phyloP scores from a whole-genome alignment of 2,113 vertebrate genomes.

The Piprites chloris region DNA sequence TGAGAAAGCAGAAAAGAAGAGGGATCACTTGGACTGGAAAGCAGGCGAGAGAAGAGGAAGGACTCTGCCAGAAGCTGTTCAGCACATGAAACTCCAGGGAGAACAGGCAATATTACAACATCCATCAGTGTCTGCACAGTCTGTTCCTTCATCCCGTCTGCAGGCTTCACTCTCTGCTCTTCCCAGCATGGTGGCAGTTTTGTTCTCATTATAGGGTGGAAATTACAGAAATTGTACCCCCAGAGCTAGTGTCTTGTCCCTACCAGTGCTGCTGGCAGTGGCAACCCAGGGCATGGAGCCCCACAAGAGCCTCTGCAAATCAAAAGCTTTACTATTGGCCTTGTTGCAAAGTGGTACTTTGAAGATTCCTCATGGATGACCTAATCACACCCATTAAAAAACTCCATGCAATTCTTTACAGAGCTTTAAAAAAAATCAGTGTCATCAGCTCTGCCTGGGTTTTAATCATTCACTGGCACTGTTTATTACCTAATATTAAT shows the following conservation, averaged over 20 bases:
- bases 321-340: background rate
- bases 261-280: background rate
- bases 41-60: background rate
- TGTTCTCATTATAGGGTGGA: background rate
- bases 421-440: background rate
- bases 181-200: background rate
- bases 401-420: background rate
- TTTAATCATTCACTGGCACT: background rate
- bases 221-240: background rate
- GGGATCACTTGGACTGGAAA: background rate
- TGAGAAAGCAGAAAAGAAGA: background rate
- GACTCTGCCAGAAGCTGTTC: background rate
- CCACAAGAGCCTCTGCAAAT: background rate
- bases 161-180: background rate
- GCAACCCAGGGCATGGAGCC: background rate
- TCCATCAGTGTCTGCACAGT: background rate
- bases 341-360: background rate
- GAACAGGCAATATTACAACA: conserved; percentile 2
- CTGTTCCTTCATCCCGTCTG: background rate
- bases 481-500: conserved; percentile 23
- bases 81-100: background rate
- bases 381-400: background rate
- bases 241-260: background rate
- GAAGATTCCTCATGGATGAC: background rate
- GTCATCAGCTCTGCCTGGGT: background rate